Evolutionary conservation across 2,888 invertebrate species (phyloP).

Genomic region (Sinotaia quadrata): DNA sequence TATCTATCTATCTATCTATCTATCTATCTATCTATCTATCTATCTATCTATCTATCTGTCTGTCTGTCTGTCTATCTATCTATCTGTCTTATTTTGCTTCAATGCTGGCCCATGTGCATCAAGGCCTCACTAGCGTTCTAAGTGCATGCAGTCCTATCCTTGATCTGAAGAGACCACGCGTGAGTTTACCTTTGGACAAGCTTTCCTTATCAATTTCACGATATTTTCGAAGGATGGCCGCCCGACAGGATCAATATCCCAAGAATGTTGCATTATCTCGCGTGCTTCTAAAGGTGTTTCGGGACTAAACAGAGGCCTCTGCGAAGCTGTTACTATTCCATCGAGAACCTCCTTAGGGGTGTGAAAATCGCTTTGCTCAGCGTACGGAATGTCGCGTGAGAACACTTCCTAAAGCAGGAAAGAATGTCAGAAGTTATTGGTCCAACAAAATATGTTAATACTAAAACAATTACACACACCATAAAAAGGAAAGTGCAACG

Average conservation of each 20-base stretch:
- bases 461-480: too few species aligned
- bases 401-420: constrained; percentile 42
- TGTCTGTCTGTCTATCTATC: too few species aligned
- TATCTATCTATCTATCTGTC: neutral
- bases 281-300: constrained; percentile 31
- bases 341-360: constrained; percentile 34
- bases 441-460: too few species aligned
- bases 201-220: constrained; percentile 5
- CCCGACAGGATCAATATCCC: constrained; percentile 34
- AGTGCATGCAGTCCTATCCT: neutral
- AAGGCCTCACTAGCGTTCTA: neutral
- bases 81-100: neutral
- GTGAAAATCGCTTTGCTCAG: constrained; percentile 31
- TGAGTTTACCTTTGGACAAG: constrained; percentile 29
- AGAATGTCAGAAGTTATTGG: too few species aligned
- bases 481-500: too few species aligned
- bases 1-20: neutral
- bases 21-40: neutral
- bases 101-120: neutral
- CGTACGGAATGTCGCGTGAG: constrained; percentile 48
- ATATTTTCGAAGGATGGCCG: constrained; percentile 19
- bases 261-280: constrained; percentile 32
- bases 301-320: constrained; percentile 27
- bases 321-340: constrained; percentile 19
- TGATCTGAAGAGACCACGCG: too few species aligned